Conservation (phyloP, 1,140 invertebrate genomes). For the Polyergus mexicanus region DNA sequence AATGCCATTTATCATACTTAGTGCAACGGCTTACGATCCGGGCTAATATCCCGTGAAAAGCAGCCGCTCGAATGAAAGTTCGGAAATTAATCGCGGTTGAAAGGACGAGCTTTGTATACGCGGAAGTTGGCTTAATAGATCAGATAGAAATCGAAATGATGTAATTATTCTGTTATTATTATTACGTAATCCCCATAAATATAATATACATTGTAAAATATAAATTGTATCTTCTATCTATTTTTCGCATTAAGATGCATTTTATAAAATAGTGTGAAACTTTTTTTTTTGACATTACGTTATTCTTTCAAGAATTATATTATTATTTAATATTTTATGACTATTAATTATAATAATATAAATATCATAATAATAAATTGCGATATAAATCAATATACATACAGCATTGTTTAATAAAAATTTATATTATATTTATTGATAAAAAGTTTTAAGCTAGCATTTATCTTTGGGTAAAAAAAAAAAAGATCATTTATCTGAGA, state of each 20-base stretch:
- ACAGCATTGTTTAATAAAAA: too few species aligned
- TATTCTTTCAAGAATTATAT: slow-evolving; percentile 3
- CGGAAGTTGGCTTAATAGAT: slow-evolving; percentile 24
- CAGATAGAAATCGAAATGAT: neutral
- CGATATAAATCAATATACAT: too few species aligned
- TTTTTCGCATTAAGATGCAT: neutral
- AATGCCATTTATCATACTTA: slow-evolving; percentile 57
- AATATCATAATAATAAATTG: too few species aligned
- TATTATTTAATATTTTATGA: neutral
- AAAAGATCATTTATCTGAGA: too few species aligned
- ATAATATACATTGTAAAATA: neutral
- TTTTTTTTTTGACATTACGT: neutral
- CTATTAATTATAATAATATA: too few species aligned
- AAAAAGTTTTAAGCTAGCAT: neutral
- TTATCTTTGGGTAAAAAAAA: too few species aligned
- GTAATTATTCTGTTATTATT: slow-evolving; percentile 22
- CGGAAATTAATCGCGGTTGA: slow-evolving; percentile 38
- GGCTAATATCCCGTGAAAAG: slow-evolving; percentile 37
- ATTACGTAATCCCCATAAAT: neutral
- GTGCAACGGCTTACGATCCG: slow-evolving; percentile 41
- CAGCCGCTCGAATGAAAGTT: slow-evolving; percentile 52
- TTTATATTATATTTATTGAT: neutral
- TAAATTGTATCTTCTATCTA: neutral
- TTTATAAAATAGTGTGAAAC: neutral
- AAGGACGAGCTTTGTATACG: neutral